Percentiles rank a stretch among this genome's conserved stretches.
phyloP scores from a whole-genome alignment of 2,113 vertebrate genomes.

The Echinops telfairi region DNA sequence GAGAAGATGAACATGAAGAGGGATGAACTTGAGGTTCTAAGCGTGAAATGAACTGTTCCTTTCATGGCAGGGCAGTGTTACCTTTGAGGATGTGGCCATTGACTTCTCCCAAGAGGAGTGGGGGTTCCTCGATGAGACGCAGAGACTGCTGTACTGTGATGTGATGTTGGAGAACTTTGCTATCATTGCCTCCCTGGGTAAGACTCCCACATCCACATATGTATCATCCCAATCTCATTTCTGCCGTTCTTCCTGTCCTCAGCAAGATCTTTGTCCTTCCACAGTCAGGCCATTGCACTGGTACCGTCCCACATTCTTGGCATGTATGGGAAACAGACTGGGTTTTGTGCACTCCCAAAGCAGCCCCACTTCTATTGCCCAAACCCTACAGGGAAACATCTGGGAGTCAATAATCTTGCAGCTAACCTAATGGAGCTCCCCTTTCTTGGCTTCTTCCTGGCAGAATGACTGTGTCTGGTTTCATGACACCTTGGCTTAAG shows the following conservation, averaged over 20 bases:
- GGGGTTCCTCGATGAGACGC: slow-evolving; percentile 46
- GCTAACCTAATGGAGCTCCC: neutral
- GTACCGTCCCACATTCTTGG: neutral
- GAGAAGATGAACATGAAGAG: neutral
- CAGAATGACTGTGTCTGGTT: neutral
- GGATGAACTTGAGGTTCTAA: neutral
- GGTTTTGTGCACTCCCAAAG: neutral
- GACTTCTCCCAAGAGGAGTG: slow-evolving; percentile 66
- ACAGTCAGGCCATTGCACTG: neutral
- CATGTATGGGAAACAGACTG: neutral
- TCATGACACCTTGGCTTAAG: neutral
- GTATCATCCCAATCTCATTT: accelerated
- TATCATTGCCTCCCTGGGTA: slow-evolving; percentile 39
- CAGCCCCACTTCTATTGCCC: neutral
- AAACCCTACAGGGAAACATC: neutral
- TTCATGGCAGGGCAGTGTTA: slow-evolving; percentile 37
- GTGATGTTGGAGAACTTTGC: slow-evolving; percentile 64
- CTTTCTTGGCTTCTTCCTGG: neutral
- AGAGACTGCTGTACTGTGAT: neutral
- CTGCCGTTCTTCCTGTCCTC: neutral
- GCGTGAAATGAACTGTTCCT: neutral
- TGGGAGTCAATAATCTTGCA: neutral
- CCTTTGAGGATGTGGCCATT: slow-evolving; percentile 50
- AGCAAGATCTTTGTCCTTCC: neutral
- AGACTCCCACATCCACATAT: neutral